Base-by-base conservation (phyloP, 2,888 invertebrate genomes). In the Meiosimyza decipiens region DNA sequence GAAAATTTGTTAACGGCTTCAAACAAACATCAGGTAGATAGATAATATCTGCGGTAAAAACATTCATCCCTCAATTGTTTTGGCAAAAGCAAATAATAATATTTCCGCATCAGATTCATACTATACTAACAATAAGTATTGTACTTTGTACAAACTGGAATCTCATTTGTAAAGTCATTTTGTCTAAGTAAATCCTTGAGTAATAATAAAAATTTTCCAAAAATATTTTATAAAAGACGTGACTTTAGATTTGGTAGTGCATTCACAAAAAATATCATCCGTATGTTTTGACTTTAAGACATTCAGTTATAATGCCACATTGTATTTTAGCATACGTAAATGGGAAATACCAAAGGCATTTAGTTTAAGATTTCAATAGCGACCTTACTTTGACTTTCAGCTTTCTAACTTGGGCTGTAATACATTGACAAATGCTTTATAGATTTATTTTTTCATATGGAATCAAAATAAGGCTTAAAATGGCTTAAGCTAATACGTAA, bases 111-210 rank as follows among this genome's bases (percentile, higher is more conserved):
- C 81, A 76, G 72, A 73, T 75, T 60, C 62, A 47, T 62, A 52
- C 54, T 70, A 57, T 57, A 3, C 57, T 22, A n/a, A n/a, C n/a
- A n/a, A n/a, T n/a, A n/a, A n/a, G n/a, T n/a, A 7, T 57, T 54
- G 22, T 69, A 7, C 50, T 9, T 6, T 47, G 4, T 22, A 75
- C 72, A 73, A 75, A 76, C 77, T 74, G 72, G 78, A 83, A 83
- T 84, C 83, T 81, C 81, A 84, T 84, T 84, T 84, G 82, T 80
- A 79, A 83, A 84, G 84, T 84, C 83, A 83, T 83, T 82, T 83
- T 81, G 81, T 79, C 77, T 78, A 82, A 82, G 83, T 80, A 82
- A 83, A 83, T 80, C 78, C 81, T 80, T 1, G 6, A 40, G 40
- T 40, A 9, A 40, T 6, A 40, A 40, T 22, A 40, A 7, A 40